phyloP scores from a whole-genome alignment of 2,113 vertebrate genomes.

The Cranoglanis bouderius region DNA sequence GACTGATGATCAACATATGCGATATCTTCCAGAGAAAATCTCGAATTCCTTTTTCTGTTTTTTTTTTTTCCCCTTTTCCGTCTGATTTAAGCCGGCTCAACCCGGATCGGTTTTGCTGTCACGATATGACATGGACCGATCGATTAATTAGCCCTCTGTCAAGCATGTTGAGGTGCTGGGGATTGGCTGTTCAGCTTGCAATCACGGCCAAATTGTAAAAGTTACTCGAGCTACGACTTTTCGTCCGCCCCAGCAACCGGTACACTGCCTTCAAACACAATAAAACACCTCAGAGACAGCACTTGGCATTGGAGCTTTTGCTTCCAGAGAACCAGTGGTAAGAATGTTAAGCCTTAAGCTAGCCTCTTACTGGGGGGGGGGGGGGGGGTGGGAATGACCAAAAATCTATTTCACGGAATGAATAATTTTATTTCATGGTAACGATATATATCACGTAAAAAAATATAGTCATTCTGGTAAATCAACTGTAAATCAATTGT shows the following conservation, averaged over 20 bases:
- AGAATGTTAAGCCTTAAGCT: not conserved
- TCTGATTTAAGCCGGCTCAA: not conserved
- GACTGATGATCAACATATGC: not conserved
- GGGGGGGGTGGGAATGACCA: no score
- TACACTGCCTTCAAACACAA: not conserved
- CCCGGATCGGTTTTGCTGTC: not conserved
- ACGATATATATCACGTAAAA: no score
- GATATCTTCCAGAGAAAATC: not conserved
- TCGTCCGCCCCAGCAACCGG: not conserved
- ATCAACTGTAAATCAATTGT: no score
- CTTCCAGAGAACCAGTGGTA: not conserved
- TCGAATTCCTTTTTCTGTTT: not conserved
- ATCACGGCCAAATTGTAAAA: not conserved
- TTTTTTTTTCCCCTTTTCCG: not conserved
- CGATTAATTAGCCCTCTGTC: not conserved
- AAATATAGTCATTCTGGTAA: no score
- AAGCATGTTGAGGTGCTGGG: not conserved
- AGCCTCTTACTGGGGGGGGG: no score
- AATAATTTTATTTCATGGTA: no score
- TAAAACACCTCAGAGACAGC: not conserved
- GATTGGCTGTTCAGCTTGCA: not conserved
- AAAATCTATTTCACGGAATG: no score
- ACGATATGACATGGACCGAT: not conserved
- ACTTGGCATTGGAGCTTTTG: not conserved
- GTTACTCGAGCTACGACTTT: not conserved